A percentile compares a stretch with the other conserved stretches of the same genome.
Conservation (phyloP, 92 coral and sea anemone species). For the Palythoa heliodiscus region DNA sequence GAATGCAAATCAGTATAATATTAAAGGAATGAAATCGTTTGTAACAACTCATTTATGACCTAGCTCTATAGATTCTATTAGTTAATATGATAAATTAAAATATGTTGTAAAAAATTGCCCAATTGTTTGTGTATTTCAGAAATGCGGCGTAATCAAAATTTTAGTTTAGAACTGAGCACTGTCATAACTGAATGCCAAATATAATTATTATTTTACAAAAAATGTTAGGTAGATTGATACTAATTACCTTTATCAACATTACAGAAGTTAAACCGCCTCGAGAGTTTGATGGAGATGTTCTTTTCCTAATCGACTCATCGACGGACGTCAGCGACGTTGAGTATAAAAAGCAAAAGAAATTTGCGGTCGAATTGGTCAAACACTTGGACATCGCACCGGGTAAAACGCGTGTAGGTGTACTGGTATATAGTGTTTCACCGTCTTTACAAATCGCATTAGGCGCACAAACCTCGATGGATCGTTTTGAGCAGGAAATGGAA, state of each 20-base stretch:
- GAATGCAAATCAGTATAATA: too few species aligned
- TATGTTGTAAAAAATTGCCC: too few species aligned
- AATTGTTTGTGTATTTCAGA: too few species aligned
- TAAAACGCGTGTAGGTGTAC: slow-evolving; percentile 62
- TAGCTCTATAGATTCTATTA: too few species aligned
- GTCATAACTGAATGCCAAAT: too few species aligned
- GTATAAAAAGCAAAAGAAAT: slow-evolving; percentile 58
- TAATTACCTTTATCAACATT: background rate
- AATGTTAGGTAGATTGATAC: background rate
- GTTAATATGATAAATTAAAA: too few species aligned
- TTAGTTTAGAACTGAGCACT: too few species aligned
- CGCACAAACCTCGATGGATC: slow-evolving; percentile 30
- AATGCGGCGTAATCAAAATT: too few species aligned
- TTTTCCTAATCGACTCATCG: slow-evolving; percentile 79
- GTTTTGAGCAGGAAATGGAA: slow-evolving; percentile 48
- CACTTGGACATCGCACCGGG: slow-evolving; percentile 61
- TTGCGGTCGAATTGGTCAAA: slow-evolving; percentile 58
- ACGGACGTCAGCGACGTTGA: slow-evolving; percentile 39
- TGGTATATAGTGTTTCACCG: slow-evolving; percentile 62
- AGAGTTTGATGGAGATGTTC: slow-evolving; percentile 49
- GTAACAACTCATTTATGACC: too few species aligned
- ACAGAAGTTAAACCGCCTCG: background rate
- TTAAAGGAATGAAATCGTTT: too few species aligned
- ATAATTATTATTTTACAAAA: background rate
- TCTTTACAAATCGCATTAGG: slow-evolving; percentile 44